Conservation (phyloP, 2,113 vertebrate species). For the Turdus rufiventris region DNA sequence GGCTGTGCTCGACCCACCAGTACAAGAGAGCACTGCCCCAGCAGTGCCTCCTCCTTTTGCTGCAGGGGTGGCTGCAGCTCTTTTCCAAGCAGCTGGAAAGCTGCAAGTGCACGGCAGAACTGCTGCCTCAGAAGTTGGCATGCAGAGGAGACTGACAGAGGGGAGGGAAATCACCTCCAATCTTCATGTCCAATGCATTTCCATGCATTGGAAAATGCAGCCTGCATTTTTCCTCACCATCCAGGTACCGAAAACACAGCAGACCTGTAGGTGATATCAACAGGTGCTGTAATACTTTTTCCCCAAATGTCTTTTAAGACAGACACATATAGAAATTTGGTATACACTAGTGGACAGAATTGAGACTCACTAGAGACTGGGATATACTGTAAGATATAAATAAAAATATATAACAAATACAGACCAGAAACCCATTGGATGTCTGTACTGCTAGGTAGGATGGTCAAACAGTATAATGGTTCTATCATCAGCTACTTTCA, state of each 20-base stretch:
- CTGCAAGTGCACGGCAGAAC: not conserved
- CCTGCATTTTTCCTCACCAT: not conserved
- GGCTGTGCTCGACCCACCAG: not conserved
- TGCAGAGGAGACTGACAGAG: not conserved
- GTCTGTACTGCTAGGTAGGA: not conserved
- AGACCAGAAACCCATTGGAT: not conserved
- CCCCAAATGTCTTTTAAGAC: not conserved
- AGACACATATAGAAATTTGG: not conserved
- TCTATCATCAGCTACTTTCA: not conserved
- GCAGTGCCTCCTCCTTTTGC: not conserved
- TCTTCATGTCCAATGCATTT: not conserved
- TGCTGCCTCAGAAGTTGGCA: not conserved
- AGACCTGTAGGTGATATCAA: not conserved
- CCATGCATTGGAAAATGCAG: not conserved
- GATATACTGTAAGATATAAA: not conserved
- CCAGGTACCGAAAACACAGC: not conserved
- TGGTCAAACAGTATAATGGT: not conserved
- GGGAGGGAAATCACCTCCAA: not conserved
- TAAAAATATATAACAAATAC: not conserved
- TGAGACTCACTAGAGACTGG: not conserved
- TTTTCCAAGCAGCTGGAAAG: not conserved
- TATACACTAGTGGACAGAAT: not conserved
- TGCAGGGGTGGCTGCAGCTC: not conserved
- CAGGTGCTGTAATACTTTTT: not conserved
- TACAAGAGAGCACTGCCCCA: accelerated